phyloP scores from a whole-genome alignment of 2,797 vertebrate species.

The Falco peregrinus region DNA sequence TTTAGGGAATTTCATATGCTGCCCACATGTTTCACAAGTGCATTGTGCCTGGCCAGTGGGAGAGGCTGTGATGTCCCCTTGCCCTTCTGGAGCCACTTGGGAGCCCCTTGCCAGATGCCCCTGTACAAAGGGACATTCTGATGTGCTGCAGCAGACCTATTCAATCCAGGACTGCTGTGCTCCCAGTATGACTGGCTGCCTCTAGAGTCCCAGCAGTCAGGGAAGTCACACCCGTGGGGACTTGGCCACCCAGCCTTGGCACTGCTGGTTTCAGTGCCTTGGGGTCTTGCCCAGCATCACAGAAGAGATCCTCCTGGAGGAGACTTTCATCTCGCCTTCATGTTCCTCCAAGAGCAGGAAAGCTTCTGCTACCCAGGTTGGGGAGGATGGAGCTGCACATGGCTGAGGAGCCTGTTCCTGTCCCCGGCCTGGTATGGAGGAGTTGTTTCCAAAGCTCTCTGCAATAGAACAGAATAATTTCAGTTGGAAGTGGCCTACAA shows the following conservation, averaged over 20 bases:
- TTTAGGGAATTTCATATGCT: neutral
- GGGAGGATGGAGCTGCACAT: accelerated
- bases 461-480: neutral
- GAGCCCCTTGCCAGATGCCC: accelerated
- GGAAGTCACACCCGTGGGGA: neutral
- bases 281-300: neutral
- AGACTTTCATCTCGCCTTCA: accelerated
- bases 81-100: neutral
- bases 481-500: neutral
- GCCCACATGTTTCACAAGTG: neutral
- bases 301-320: neutral
- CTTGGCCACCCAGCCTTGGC: neutral
- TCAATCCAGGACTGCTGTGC: accelerated
- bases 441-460: neutral
- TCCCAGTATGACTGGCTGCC: accelerated
- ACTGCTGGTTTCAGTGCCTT: neutral
- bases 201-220: neutral
- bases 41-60: neutral
- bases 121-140: accelerated
- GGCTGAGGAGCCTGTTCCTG: neutral
- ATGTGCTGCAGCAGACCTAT: neutral
- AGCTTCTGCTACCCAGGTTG: neutral
- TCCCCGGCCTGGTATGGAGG: neutral
- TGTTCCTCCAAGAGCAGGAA: neutral
- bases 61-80: neutral